Conservation (phyloP, 2,888 invertebrate genomes). For the Nesidiocoris tenuis region DNA sequence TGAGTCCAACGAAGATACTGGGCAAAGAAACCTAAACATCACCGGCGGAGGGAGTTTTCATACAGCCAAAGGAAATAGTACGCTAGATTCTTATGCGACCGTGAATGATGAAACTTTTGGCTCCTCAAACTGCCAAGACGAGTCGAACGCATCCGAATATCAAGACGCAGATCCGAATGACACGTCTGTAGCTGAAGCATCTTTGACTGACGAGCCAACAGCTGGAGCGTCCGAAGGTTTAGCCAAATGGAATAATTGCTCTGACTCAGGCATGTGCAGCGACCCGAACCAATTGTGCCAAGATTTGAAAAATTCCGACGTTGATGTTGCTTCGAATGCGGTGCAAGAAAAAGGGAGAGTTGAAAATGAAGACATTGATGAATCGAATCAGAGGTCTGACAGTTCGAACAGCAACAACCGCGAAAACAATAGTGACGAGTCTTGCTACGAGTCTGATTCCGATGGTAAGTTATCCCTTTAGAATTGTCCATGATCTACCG, state of each 20-base stretch:
- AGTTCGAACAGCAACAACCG: neutral
- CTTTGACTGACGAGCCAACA: too few species aligned
- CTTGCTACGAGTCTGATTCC: constrained; percentile 27
- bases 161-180: too few species aligned
- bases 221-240: too few species aligned
- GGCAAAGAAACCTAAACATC: too few species aligned
- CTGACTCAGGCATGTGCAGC: neutral
- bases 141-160: too few species aligned
- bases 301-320: neutral
- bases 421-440: constrained; percentile 15
- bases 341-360: neutral
- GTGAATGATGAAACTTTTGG: too few species aligned
- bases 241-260: neutral
- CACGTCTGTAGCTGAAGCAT: too few species aligned
- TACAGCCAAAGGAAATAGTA: neutral
- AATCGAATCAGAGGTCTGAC: neutral
- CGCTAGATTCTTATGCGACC: too few species aligned
- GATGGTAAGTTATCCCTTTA: constrained; percentile 16
- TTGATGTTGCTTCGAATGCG: neutral
- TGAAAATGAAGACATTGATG: neutral
- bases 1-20: neutral
- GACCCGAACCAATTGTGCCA: neutral
- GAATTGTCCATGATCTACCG: too few species aligned
- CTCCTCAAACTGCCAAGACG: too few species aligned
- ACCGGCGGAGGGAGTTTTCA: neutral